Evolutionary conservation across 1,140 invertebrate species (phyloP).

Genomic region (Cyphomyrmex costatus): DNA sequence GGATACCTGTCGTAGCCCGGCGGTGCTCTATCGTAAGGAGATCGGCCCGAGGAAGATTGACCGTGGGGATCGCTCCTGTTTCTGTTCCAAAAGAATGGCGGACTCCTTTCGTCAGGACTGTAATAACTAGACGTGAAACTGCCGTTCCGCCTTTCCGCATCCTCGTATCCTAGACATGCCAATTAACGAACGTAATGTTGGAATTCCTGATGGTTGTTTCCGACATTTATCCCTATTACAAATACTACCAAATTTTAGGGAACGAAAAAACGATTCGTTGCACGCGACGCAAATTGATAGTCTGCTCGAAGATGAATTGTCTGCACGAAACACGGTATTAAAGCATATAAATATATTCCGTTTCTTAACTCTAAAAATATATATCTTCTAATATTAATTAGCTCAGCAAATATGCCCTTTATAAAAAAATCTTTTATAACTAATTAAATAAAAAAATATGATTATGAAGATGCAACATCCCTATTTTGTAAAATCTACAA

Average conservation of each 20-base stretch:
- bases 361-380: neutral
- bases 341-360: neutral
- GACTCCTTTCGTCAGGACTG: constrained; percentile 8
- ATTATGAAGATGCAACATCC: neutral
- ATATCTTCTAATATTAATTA: neutral
- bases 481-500: neutral
- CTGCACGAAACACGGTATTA: constrained; percentile 16
- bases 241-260: constrained; percentile 27
- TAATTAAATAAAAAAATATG: neutral
- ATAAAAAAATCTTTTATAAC: neutral
- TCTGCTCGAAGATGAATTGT: constrained; percentile 15
- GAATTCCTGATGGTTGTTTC: constrained; percentile 6
- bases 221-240: constrained; percentile 12
- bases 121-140: constrained; percentile 10
- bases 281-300: constrained; percentile 36
- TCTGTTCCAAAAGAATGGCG: neutral
- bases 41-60: neutral
- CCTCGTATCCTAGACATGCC: constrained; percentile 46
- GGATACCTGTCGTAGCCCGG: constrained; percentile 10
- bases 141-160: constrained; percentile 51
- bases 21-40: neutral
- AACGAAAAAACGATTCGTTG: neutral
- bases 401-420: neutral
- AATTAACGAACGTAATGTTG: neutral
- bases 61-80: constrained; percentile 15